phyloP scores from a whole-genome alignment of 1,140 invertebrate species.

The Notospermus geniculatus region DNA sequence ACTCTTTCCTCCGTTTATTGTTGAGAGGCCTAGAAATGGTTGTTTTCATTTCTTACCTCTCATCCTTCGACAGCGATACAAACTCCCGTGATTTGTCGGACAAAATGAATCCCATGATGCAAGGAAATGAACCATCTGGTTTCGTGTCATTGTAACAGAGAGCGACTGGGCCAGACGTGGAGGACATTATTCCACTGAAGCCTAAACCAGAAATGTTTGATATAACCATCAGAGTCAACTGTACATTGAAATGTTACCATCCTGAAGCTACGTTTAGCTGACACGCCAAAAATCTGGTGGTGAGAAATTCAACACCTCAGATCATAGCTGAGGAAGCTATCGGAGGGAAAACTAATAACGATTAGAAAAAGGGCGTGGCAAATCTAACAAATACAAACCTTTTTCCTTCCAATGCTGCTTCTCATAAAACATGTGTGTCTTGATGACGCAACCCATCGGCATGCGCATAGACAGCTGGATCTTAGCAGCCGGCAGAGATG shows the following conservation, averaged over 20 bases:
- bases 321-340: too few species aligned
- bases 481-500: conserved; percentile 40
- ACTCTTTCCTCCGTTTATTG: too few species aligned
- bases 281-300: conserved; percentile 1
- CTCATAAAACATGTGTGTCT: conserved; percentile 51
- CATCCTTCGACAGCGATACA: background rate
- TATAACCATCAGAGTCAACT: conserved; percentile 43
- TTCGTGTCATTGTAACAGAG: conserved; percentile 49
- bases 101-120: conserved; percentile 49
- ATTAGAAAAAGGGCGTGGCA: too few species aligned
- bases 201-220: conserved; percentile 29
- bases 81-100: conserved; percentile 18
- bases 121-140: conserved; percentile 48
- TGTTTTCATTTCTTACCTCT: too few species aligned
- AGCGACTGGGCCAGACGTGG: conserved; percentile 23
- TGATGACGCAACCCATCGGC: conserved; percentile 54
- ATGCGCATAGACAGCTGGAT: conserved; percentile 53
- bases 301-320: background rate
- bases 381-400: conserved; percentile 26
- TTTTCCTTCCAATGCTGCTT: conserved; percentile 51
- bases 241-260: conserved; percentile 36
- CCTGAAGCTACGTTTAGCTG: conserved; percentile 18
- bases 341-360: too few species aligned
- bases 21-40: too few species aligned
- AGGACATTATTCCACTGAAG: conserved; percentile 20